Percentiles rank a stretch among this genome's conserved stretches.
Evolutionary conservation across 1,140 invertebrate species (phyloP).

Genomic region (Leptinotarsa defecta): DNA sequence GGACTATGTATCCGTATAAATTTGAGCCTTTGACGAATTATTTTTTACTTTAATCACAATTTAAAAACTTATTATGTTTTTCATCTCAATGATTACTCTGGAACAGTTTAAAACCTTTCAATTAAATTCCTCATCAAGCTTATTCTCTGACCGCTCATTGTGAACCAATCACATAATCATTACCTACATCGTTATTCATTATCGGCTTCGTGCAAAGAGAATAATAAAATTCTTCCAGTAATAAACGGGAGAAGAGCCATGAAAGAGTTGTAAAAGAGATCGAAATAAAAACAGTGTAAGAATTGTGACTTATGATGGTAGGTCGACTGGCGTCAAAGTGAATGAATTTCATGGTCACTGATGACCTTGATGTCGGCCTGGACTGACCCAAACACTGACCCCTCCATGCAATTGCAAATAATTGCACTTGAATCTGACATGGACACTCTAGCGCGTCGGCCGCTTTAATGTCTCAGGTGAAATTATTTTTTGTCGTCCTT

Average conservation of each 20-base stretch:
- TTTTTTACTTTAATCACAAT: too few relatives aligned
- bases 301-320: constrained; percentile 22
- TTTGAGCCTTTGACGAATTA: too few relatives aligned
- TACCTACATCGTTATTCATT: neutral
- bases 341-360: constrained; percentile 15
- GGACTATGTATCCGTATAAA: too few relatives aligned
- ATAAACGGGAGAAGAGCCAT: neutral
- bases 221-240: constrained; percentile 16
- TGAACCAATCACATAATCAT: constrained; percentile 1
- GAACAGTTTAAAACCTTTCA: too few relatives aligned
- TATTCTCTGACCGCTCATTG: too few relatives aligned
- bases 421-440: constrained; percentile 37
- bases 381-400: constrained; percentile 48
- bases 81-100: too few relatives aligned
- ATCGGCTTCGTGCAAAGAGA: constrained; percentile 9
- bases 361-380: constrained; percentile 45
- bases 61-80: too few relatives aligned
- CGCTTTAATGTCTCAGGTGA: neutral
- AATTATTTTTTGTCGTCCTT: neutral
- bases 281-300: constrained; percentile 17
- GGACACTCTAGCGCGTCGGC: constrained; percentile 1
- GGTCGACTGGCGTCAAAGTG: constrained; percentile 22
- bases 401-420: constrained; percentile 44
- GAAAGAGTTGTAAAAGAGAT: constrained; percentile 17
- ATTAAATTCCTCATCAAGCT: too few relatives aligned